Evolutionary conservation across 2,113 vertebrate genomes (phyloP).

Genomic region (Tetrao urogallus): DNA sequence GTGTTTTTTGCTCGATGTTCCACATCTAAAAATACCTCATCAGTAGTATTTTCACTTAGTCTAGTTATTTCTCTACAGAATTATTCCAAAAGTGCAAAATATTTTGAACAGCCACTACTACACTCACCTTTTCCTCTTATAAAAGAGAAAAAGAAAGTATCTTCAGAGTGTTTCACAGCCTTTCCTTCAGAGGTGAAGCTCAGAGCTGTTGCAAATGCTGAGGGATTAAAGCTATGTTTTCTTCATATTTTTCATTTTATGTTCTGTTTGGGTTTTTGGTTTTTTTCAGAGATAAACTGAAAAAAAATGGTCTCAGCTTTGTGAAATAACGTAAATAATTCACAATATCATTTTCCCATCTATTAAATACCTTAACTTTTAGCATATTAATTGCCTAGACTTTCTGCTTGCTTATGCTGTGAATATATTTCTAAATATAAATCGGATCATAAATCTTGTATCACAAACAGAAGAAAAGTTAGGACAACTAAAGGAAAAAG

Average conservation of each 20-base stretch:
- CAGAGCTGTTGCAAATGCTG: background rate
- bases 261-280: background rate
- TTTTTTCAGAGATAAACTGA: background rate
- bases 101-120: accelerated
- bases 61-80: background rate
- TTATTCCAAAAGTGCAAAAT: background rate
- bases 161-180: accelerated
- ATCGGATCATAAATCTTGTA: background rate
- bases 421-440: background rate
- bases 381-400: background rate
- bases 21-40: background rate
- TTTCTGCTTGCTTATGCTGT: background rate
- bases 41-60: background rate
- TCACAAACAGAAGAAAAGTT: background rate
- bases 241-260: background rate
- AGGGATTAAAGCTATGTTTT: background rate
- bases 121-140: background rate
- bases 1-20: background rate
- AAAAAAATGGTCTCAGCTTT: background rate
- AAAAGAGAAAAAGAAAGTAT: background rate
- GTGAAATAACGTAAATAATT: background rate
- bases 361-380: background rate
- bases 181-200: background rate
- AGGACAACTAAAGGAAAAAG: background rate
- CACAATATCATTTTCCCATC: too few species aligned